A percentile compares a stretch with the other conserved stretches of the same genome.
These are phyloP conservation scores for Leuciscus idus DNA, from an alignment of 2,113 vertebrate species.

Conservation along the genomic window DNA sequence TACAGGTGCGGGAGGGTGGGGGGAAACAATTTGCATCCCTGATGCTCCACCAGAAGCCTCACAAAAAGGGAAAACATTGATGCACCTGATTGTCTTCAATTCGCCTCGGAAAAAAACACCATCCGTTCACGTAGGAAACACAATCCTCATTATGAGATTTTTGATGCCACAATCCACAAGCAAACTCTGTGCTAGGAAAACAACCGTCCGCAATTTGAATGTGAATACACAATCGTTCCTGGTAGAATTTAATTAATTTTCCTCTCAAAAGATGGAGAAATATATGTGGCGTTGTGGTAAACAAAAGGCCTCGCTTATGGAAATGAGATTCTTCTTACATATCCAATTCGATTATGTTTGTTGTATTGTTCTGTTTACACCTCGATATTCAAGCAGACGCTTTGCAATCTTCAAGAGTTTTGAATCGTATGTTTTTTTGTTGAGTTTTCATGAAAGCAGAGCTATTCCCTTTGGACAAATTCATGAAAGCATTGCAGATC, in stretches of 20 bases:
- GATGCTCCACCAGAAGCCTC: slow-evolving; percentile 26
- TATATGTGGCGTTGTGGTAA: neutral
- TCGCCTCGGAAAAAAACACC: neutral
- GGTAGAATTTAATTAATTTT: slow-evolving; percentile 40
- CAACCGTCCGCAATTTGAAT: slow-evolving; percentile 18
- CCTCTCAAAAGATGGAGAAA: slow-evolving; percentile 23
- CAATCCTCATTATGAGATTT: slow-evolving; percentile 35
- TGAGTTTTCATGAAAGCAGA: neutral
- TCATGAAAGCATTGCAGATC: slow-evolving; percentile 19
- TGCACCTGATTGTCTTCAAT: slow-evolving; percentile 36
- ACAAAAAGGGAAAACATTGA: slow-evolving; percentile 37
- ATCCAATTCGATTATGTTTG: slow-evolving; percentile 6
- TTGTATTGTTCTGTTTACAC: slow-evolving; percentile 27
- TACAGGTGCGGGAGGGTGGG: neutral
- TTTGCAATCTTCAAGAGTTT: neutral
- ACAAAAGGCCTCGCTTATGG: slow-evolving; percentile 19
- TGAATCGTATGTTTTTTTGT: slow-evolving; percentile 14
- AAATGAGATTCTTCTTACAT: slow-evolving; percentile 37
- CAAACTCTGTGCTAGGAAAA: slow-evolving; percentile 4
- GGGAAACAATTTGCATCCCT: slow-evolving; percentile 33
- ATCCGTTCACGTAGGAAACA: slow-evolving; percentile 29
- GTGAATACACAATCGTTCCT: neutral
- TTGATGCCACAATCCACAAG: slow-evolving; percentile 35
- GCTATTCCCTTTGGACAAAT: neutral
- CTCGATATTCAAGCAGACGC: neutral